Evolutionary conservation across 2,113 vertebrate species (phyloP), one percentile per base, ranked within the genome.

Genomic region (Natator depressus): DNA sequence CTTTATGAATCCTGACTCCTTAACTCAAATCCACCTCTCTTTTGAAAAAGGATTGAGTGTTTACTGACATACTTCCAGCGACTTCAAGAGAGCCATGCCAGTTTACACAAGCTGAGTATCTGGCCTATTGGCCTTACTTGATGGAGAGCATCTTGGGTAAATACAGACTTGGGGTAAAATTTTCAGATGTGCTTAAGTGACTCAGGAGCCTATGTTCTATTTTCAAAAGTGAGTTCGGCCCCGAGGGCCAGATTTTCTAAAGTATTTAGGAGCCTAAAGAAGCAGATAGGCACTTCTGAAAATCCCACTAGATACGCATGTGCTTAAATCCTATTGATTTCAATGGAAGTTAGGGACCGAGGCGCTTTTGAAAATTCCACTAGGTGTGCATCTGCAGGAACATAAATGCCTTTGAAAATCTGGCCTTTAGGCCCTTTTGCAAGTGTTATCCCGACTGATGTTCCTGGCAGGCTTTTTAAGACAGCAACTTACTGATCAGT

Each of bases 401-500:
- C 10, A 8, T 38, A 72, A 38, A 72, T 72, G 65, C 65, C n/a
- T 72, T 72, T 72, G 65, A 72, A 72, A 72, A 69, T 69, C 62
- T 69, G 31, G 16, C 14, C 35, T 69, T 69, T n/a, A n/a, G 35
- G 35, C 65, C 19, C 65, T 72, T 38, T 62, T 72, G 17, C 6
- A 72, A 72, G 19, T 10, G 19, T 38, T 22, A 72, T 19, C 35
- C 65, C 6, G 2, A 38, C 65, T 19, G 20, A 38, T 11, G 4
- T 57, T 17, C 25, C 38, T 25, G 38, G 25, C 38, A 29, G 38
- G 14, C 8, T 25, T 29, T 57, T 51, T 12, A 53, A 47, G 46
- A 57, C 1, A 29, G 49, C 3, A 2, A 0, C 88, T 97, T 88
- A 98, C 97, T 85, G 0, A 84, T 98, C 98, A 0, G 96, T 97